Conservation (phyloP, 2,113 vertebrate species). For the Orycteropus afer region DNA sequence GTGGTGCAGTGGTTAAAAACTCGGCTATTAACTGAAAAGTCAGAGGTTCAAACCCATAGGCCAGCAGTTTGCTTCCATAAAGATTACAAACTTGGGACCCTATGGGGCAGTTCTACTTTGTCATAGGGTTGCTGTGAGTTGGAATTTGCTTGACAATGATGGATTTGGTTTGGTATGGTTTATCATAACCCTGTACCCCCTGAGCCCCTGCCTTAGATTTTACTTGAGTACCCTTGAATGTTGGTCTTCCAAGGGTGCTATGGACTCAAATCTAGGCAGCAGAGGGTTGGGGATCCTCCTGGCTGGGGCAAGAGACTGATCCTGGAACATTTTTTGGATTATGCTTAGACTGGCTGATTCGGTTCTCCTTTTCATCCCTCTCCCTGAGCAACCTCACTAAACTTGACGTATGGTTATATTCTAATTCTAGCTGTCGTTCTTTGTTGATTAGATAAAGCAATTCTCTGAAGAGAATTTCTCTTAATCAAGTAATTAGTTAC, state of each 20-base stretch:
- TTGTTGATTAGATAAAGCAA: constrained; percentile 1
- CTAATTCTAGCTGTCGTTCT: background rate
- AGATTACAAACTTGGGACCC: background rate
- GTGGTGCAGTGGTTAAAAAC: background rate
- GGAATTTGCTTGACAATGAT: background rate
- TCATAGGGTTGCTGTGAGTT: background rate
- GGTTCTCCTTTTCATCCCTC: background rate
- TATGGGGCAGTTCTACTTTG: background rate
- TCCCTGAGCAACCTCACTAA: background rate
- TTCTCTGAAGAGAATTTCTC: background rate
- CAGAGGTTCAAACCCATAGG: background rate
- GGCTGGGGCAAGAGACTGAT: background rate
- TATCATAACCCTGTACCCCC: background rate
- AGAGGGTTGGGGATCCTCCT: too few species aligned
- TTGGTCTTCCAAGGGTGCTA: background rate
- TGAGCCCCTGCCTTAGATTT: background rate
- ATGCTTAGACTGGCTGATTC: background rate
- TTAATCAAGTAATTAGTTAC: background rate
- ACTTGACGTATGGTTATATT: background rate
- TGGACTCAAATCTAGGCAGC: background rate
- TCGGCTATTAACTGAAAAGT: background rate
- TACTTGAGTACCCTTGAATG: background rate
- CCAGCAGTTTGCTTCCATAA: background rate
- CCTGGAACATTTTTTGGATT: background rate
- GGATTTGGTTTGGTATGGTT: background rate